Conservation (phyloP, 2,888 invertebrate genomes). For the Bembecia ichneumoniformis region DNA sequence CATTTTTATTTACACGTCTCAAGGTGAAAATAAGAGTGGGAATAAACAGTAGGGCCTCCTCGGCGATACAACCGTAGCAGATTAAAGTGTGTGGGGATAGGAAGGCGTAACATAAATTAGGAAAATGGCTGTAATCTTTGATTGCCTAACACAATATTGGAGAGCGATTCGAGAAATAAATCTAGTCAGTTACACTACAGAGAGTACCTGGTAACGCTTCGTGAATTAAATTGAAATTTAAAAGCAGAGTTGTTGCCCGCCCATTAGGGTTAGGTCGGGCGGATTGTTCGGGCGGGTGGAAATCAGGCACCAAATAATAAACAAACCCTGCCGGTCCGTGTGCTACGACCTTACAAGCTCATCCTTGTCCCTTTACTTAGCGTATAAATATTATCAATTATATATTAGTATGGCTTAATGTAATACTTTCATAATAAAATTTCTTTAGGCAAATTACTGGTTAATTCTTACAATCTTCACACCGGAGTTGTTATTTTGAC, state of each 20-base stretch:
- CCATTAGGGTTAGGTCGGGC: conserved; percentile 50
- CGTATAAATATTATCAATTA: conserved; percentile 6
- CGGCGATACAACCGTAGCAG: conserved; percentile 61
- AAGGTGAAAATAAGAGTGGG: conserved; percentile 68
- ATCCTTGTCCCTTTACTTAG: conserved; percentile 41
- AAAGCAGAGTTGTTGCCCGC: conserved; percentile 58
- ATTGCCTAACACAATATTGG: conserved; percentile 20
- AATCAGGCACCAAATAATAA: conserved; percentile 63
- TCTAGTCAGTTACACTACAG: no score
- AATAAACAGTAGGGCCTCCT: conserved; percentile 61
- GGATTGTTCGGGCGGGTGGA: conserved; percentile 37
- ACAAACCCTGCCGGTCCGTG: conserved; percentile 62
- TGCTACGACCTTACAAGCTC: conserved; percentile 42
- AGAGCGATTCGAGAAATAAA: background rate
- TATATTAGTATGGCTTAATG: conserved; percentile 4
- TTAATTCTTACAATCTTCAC: background rate
- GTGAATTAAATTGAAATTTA: conserved; percentile 49
- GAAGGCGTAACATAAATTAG: conserved; percentile 51
- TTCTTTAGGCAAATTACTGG: background rate
- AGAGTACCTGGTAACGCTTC: no score
- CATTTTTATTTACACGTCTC: conserved; percentile 49
- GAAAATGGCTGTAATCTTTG: conserved; percentile 34
- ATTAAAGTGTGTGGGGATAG: conserved; percentile 62
- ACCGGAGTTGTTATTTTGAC: no score
- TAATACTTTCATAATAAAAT: background rate